Evolutionary conservation across 2,888 invertebrate species (phyloP), one percentile per base, ranked within the genome.

Genomic region (Bellardia bayeri): DNA sequence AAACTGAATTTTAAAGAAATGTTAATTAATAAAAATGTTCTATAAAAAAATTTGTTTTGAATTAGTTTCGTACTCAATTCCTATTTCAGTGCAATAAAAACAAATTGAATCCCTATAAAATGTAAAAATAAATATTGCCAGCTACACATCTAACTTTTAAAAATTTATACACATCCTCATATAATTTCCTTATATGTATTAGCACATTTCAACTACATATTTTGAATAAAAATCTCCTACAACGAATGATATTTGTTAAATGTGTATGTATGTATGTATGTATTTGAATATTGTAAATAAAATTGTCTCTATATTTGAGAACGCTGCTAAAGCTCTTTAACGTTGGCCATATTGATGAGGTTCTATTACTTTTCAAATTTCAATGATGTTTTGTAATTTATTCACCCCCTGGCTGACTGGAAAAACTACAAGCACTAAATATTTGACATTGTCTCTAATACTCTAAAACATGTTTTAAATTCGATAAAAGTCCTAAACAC

Each of bases 381-480:
- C 83, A 83, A 86, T 86, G 86, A 86, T 80, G 80, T 69, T 80
- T 80, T 76, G 71, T 75, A 83, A 86, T 86, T 86, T 86, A 86
- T 86, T 63, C 80, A 86, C 71, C 74, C 84, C 68, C 56, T 45
- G 45, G 9, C 8, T 45, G 45, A 7, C 9, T 45, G 13, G n/a
- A n/a, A 51, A 51, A 74, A 76, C 45, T 51, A 72, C 56, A 71
- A 11, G 40, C 71, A 72, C 71, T 80, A 63, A 54, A 63, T 80
- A 81, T 81, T 81, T 72, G 54, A 42, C 33, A 69, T 68, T 61
- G 61, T 51, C 61, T 54, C 33, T 56, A 58, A 51, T 51, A 63
- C 63, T 63, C 71, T 64, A 76, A 66, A 76, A 49, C 58, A 69
- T 75, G 68, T 72, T 71, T 75, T 61, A 63, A 76, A 64, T 51